Percentiles rank a stretch among this genome's conserved stretches.
phyloP scores from a whole-genome alignment of 2,888 invertebrate species.

The Lithophane leautieri region DNA sequence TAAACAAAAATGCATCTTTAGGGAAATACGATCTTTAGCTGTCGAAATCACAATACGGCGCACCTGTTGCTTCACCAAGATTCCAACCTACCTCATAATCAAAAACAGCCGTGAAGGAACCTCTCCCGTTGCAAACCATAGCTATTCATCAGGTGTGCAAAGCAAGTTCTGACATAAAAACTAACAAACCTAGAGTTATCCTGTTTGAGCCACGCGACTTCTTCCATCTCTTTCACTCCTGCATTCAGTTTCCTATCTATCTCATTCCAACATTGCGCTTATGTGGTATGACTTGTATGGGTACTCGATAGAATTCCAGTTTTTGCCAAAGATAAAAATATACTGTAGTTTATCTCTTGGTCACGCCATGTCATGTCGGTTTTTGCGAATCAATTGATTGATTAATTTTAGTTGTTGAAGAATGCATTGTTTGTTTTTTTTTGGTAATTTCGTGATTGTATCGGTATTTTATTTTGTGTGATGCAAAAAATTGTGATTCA shows the following conservation, averaged over 20 bases:
- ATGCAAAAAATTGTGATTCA: not conserved
- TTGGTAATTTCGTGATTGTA: constrained; percentile 9
- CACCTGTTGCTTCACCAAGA: constrained; percentile 35
- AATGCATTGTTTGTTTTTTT: constrained; percentile 48
- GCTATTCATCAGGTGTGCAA: constrained; percentile 57
- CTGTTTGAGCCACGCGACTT: constrained; percentile 66
- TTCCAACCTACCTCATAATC: constrained; percentile 30
- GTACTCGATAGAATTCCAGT: constrained; percentile 68
- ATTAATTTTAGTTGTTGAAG: constrained; percentile 42
- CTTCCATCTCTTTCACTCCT: constrained; percentile 51
- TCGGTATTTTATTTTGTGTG: constrained; percentile 13
- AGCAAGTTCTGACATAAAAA: constrained; percentile 58
- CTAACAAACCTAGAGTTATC: constrained; percentile 43
- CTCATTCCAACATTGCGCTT: constrained; percentile 69
- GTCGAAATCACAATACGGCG: not conserved
- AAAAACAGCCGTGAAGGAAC: constrained; percentile 31
- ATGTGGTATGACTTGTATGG: constrained; percentile 55
- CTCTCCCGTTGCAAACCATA: constrained; percentile 35
- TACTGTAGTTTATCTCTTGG: constrained; percentile 48
- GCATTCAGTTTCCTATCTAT: constrained; percentile 33
- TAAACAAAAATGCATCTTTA: not conserved
- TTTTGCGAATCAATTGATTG: constrained; percentile 52
- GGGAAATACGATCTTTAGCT: not conserved
- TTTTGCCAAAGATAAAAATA: constrained; percentile 62
- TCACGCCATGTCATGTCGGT: constrained; percentile 49